A percentile compares a stretch with the other conserved stretches of the same genome.
Conservation (phyloP, 92 coral and sea anemone genomes). For the Muricea muricata region DNA sequence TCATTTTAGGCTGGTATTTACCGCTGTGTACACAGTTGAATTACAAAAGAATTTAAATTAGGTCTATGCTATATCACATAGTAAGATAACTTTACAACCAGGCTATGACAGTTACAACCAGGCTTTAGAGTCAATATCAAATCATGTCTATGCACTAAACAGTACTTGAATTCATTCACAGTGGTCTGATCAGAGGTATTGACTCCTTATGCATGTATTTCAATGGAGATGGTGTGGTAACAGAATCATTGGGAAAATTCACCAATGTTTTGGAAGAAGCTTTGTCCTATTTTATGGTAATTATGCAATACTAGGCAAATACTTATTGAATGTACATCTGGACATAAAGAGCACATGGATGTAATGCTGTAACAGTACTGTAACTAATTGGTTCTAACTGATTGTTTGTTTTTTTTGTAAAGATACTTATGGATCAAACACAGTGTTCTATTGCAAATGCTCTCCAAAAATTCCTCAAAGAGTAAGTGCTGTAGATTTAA, state of each 20-base stretch:
- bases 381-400: no score
- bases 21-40: no score
- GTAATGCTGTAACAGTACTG: no score
- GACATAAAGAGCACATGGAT: no score
- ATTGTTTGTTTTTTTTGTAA: neutral
- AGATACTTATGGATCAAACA: slow-evolving; percentile 95
- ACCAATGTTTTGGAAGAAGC: slow-evolving; percentile 75
- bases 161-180: slow-evolving; percentile 22
- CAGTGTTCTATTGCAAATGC: slow-evolving; percentile 85
- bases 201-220: slow-evolving; percentile 78
- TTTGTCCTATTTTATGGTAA: slow-evolving; percentile 73
- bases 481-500: slow-evolving; percentile 62
- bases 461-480: slow-evolving; percentile 84
- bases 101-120: no score
- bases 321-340: neutral
- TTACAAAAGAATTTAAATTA: no score
- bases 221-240: slow-evolving; percentile 83
- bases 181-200: slow-evolving; percentile 84
- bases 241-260: slow-evolving; percentile 76
- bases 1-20: no score
- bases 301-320: slow-evolving; percentile 6
- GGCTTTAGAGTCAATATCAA: no score
- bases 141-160: neutral
- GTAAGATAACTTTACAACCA: no score
- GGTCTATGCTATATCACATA: no score